A percentile compares a stretch with the other conserved stretches of the same genome.
phyloP scores from a whole-genome alignment of 2,888 invertebrate species.

The Heteromyza rotundicornis region DNA sequence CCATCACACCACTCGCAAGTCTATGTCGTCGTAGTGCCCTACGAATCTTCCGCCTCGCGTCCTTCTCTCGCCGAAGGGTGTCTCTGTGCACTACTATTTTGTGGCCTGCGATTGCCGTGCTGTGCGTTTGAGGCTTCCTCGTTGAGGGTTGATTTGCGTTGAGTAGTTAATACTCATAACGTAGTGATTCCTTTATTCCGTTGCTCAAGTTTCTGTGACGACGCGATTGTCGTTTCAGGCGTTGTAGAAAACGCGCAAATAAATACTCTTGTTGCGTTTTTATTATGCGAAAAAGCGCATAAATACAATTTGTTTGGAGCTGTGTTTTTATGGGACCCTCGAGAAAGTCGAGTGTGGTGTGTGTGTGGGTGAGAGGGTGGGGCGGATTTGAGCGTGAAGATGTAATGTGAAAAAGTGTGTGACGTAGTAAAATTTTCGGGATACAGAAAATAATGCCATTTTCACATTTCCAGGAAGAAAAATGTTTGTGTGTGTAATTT shows the following conservation, averaged over 20 bases:
- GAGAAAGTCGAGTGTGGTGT: background rate
- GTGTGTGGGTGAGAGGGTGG: background rate
- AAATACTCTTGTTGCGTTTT: slow-evolving; percentile 3
- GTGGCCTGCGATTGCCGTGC: background rate
- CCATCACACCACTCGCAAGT: background rate
- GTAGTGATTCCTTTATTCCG: too few species aligned
- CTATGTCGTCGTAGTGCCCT: background rate
- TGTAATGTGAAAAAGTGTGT: background rate
- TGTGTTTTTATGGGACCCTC: background rate
- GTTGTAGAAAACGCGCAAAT: too few species aligned
- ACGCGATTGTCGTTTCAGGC: too few species aligned
- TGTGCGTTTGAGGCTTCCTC: background rate
- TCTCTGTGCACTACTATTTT: slow-evolving; percentile 5
- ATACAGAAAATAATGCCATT: slow-evolving; percentile 45
- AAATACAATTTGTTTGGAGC: background rate
- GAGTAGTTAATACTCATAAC: too few species aligned
- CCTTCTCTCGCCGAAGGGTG: background rate
- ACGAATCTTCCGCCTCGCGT: background rate
- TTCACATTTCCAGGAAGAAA: background rate
- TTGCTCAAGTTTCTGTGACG: too few species aligned
- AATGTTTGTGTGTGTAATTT: slow-evolving; percentile 6
- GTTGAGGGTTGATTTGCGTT: background rate
- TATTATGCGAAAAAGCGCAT: slow-evolving; percentile 4
- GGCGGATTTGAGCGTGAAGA: background rate
- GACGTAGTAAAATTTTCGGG: slow-evolving; percentile 38